A percentile compares a stretch with the other conserved stretches of the same genome.
These are phyloP conservation scores for Hypselothyrea guttata DNA, from an alignment of 2,888 invertebrate genomes.

Conservation along the genomic window DNA sequence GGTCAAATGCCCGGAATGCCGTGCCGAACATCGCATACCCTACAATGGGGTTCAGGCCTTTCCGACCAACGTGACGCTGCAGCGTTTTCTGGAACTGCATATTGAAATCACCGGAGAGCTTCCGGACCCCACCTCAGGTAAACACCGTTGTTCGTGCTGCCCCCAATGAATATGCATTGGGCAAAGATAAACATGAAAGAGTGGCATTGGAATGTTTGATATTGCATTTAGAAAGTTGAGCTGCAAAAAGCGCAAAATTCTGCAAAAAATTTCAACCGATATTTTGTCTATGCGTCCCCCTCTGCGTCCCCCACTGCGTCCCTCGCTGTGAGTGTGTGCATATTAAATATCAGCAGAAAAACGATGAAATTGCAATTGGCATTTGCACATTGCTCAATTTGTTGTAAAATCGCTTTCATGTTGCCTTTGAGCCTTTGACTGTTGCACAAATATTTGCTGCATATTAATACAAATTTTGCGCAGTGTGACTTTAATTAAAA, in stretches of 20 bases:
- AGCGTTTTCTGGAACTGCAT: constrained; percentile 96
- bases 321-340: not conserved
- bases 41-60: constrained; percentile 97
- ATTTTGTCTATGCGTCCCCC: constrained; percentile 17
- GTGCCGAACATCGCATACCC: constrained; percentile 97
- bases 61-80: constrained; percentile 97
- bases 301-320: constrained; percentile 2
- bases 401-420: constrained; percentile 17
- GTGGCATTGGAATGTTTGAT: constrained; percentile 29
- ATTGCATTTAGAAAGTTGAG: constrained; percentile 16
- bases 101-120: constrained; percentile 95
- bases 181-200: constrained; percentile 19
- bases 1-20: constrained; percentile 99
- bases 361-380: constrained; percentile 28
- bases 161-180: constrained; percentile 20
- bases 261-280: constrained; percentile 12
- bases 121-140: constrained; percentile 92
- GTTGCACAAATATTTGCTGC: not conserved
- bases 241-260: not conserved
- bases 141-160: constrained; percentile 5
- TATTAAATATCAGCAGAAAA: constrained; percentile 38
- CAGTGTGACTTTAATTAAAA: constrained; percentile 66
- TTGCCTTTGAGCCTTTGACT: not conserved
- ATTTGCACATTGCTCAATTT: constrained; percentile 30
- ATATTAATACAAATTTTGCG: constrained; percentile 33